Evolutionary conservation across 2,888 invertebrate species (phyloP).

Genomic region (Melanostoma scalare): DNA sequence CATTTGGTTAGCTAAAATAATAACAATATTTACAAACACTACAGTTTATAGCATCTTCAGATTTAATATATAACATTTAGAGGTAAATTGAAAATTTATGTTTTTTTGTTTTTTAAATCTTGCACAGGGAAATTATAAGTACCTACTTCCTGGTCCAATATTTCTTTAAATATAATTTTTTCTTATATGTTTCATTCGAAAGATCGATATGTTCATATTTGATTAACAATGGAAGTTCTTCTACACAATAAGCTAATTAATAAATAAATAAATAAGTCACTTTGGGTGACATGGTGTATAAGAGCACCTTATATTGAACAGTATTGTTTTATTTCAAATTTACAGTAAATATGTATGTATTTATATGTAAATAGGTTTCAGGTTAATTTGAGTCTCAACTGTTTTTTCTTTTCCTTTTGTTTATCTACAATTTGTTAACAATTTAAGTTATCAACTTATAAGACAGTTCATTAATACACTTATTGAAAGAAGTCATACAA

Average conservation of each 20-base stretch:
- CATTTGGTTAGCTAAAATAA: conserved; percentile 35
- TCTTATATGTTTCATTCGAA: conserved; percentile 32
- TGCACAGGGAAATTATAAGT: conserved; percentile 24
- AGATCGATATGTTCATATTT: conserved; percentile 59
- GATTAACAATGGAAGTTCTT: conserved; percentile 28
- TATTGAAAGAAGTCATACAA: too few relatives aligned
- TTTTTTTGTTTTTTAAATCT: conserved; percentile 1
- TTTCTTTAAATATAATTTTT: conserved; percentile 6
- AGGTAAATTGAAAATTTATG: background rate
- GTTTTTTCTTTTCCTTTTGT: background rate
- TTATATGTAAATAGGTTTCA: conserved; percentile 27
- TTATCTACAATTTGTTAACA: conserved; percentile 14
- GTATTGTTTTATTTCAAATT: conserved; percentile 7
- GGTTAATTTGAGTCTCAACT: conserved; percentile 15
- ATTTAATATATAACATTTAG: background rate
- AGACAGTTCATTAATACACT: background rate
- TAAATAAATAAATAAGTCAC: conserved; percentile 10
- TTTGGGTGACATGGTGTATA: conserved; percentile 18
- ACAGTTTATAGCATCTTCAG: conserved; percentile 11
- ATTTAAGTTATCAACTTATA: conserved; percentile 3
- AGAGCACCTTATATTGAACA: conserved; percentile 40
- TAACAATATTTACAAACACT: conserved; percentile 42
- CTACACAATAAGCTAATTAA: background rate
- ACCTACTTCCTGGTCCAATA: conserved; percentile 59
- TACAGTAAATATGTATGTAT: background rate